Conservation (phyloP, 2,113 vertebrate genomes). For the Hemicordylus capensis region DNA sequence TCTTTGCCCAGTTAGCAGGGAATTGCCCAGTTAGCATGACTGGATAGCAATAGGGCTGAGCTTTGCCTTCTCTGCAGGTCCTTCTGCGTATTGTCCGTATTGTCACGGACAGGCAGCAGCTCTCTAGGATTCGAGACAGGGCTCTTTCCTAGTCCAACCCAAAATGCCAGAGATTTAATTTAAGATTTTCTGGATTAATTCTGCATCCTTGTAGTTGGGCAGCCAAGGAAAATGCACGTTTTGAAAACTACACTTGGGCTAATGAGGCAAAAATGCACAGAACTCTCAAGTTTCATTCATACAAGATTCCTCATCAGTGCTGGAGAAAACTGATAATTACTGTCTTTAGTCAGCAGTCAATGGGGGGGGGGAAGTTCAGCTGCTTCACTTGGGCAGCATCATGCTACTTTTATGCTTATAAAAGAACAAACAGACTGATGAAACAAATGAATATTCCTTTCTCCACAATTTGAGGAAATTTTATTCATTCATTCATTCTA, state of each 20-base stretch:
- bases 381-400: background rate
- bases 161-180: too few relatives aligned
- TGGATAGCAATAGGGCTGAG: too few relatives aligned
- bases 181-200: too few relatives aligned
- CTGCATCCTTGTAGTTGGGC: background rate
- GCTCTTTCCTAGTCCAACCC: too few relatives aligned
- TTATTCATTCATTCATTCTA: too few relatives aligned
- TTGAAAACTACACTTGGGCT: background rate
- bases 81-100: too few relatives aligned
- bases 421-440: accelerated
- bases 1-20: too few relatives aligned
- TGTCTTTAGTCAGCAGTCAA: background rate
- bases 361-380: background rate
- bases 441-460: too few relatives aligned
- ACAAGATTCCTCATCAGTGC: background rate
- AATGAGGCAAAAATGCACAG: background rate
- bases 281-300: background rate
- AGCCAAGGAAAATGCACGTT: background rate
- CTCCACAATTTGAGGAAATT: too few relatives aligned
- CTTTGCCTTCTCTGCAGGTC: background rate
- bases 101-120: too few relatives aligned
- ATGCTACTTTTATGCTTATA: background rate
- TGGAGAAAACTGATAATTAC: background rate
- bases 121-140: too few relatives aligned
- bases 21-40: too few relatives aligned